These are phyloP conservation scores for Lanistes nyassanus DNA, from an alignment of 1,140 invertebrate species.

Conservation along the genomic window DNA sequence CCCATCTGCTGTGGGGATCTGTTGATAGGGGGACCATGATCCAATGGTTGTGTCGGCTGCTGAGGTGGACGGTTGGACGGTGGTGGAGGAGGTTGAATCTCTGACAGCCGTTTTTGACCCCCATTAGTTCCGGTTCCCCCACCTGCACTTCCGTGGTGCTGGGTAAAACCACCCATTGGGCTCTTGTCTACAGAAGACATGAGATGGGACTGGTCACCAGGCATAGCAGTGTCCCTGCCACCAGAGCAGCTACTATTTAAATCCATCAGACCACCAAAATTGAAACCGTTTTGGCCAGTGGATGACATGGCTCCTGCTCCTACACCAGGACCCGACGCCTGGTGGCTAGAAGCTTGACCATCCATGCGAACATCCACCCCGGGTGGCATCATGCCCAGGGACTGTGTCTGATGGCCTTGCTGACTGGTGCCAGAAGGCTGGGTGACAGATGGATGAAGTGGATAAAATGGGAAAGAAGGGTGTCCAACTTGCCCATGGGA, in stretches of 20 bases:
- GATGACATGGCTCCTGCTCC: background rate
- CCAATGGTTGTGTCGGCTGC: constrained; percentile 21
- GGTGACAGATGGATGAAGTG: constrained; percentile 27
- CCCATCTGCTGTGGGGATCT: constrained; percentile 22
- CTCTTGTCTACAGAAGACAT: constrained; percentile 12
- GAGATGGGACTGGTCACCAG: constrained; percentile 10
- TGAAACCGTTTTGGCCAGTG: background rate
- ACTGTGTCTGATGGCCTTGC: constrained; percentile 39
- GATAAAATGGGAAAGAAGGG: constrained; percentile 29
- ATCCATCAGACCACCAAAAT: constrained; percentile 3
- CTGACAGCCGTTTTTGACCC: constrained; percentile 16
- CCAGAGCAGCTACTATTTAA: constrained; percentile 14
- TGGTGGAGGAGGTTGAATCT: constrained; percentile 14
- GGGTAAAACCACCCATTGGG: constrained; percentile 16
- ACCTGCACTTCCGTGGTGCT: constrained; percentile 11
- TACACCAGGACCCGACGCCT: background rate
- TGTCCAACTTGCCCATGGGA: constrained; percentile 15
- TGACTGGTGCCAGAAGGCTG: constrained; percentile 8
- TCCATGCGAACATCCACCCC: constrained; percentile 33
- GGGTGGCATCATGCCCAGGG: constrained; percentile 41
- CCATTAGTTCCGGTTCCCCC: constrained; percentile 4
- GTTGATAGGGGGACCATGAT: constrained; percentile 15
- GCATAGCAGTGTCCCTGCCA: background rate
- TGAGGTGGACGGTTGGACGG: background rate
- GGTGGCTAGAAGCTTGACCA: background rate